Evolutionary conservation across 23 tunicate species (phyloP).

Genomic region (Ciona savignyi): DNA sequence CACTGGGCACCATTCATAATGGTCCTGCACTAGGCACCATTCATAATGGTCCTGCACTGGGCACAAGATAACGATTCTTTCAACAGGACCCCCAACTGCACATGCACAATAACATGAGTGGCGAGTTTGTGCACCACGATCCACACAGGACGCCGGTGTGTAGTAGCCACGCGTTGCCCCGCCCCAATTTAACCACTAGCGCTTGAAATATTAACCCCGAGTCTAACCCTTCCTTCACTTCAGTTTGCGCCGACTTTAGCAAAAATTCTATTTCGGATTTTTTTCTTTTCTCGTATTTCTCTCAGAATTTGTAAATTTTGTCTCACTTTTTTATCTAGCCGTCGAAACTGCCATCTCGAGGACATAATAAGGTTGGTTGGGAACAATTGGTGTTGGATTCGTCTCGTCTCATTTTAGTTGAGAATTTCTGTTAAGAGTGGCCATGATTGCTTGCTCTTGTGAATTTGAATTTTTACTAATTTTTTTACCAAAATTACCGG

Average conservation of each 20-base stretch:
- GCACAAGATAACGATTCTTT: neutral
- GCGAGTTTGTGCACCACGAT: constrained; percentile 85
- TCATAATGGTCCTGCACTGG: too few relatives aligned
- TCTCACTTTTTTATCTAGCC: neutral
- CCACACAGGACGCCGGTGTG: constrained; percentile 66
- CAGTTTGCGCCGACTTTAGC: neutral
- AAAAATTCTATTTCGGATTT: too few relatives aligned
- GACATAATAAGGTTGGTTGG: neutral
- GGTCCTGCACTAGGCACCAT: too few relatives aligned
- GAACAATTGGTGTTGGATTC: neutral
- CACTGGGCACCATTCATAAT: too few relatives aligned
- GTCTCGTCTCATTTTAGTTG: too few relatives aligned
- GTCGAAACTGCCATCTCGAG: neutral
- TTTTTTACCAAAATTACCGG: too few relatives aligned
- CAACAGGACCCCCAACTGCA: constrained; percentile 80
- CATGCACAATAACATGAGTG: constrained; percentile 84
- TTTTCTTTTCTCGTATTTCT: too few relatives aligned
- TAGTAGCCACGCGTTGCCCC: neutral
- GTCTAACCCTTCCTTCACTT: neutral
- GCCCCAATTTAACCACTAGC: neutral
- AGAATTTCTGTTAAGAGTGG: too few relatives aligned
- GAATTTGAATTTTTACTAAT: too few relatives aligned
- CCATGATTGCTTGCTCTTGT: too few relatives aligned
- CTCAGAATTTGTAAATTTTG: neutral
- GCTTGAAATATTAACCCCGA: neutral